Evolutionary conservation across 2,888 invertebrate genomes (phyloP), one percentile per base, ranked within the genome.

Genomic region (Lochmaea crataegi): DNA sequence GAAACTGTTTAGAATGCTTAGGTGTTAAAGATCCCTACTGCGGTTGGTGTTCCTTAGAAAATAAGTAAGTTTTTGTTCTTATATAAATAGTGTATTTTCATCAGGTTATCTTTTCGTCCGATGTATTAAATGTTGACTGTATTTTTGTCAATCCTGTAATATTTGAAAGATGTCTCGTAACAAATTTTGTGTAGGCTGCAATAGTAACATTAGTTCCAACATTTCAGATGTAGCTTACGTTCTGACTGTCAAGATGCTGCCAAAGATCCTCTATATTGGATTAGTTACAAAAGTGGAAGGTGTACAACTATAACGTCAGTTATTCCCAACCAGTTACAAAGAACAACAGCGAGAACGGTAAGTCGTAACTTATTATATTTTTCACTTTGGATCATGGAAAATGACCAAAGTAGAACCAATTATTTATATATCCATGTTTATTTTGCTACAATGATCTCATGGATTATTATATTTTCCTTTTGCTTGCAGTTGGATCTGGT

Each of bases 21-120:
- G 95, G 95, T 82, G 96, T 96, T 77, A 94, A 95, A 86, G 97
- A 98, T 89, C 98, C 98, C 0, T 98, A 97, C 86, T 98, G 98
- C 87, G 98, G 98, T 75, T 98, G 98, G 98, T 98, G 98, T 89
- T 96, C 96, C 51, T 88, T 97, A 80, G 97, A 97, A 88, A 97
- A 97, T 88, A 97, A 96, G 90, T 90, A 87, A 87, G 89, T 86
- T 58, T 41, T 18, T 11, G 26, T 32, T 32, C 26, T 58, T 14
- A 14, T 26, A 58, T 14, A 53, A 38, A 38, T 38, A 9, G 32
- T 32, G 26, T 22, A 22, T 22, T 22, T 22, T 22, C 22, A 22
- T 22, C 22, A 2, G 22, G 7, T 38, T 38, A 38, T 9, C 7
- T 38, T 38, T 1, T 38, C 9, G 9, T 38, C 7, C 2, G 2